These are phyloP conservation scores for Alosa alosa DNA, from an alignment of 2,113 vertebrate species.

Conservation along the genomic window DNA sequence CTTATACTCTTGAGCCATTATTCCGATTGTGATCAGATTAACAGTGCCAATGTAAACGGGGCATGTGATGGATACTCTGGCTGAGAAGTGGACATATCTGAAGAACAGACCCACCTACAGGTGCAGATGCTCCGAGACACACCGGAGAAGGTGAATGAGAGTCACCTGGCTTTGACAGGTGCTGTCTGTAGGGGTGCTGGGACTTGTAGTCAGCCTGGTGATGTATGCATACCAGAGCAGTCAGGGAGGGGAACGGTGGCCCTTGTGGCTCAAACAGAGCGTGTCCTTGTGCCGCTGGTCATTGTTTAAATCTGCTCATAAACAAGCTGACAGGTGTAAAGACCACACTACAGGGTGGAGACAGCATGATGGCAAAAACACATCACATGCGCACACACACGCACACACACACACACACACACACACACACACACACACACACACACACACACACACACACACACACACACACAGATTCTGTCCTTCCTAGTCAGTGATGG, in stretches of 20 bases:
- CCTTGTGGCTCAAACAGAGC: background rate
- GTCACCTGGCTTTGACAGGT: background rate
- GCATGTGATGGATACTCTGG: too few species aligned
- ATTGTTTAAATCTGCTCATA: constrained; percentile 6
- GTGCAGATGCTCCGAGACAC: too few species aligned
- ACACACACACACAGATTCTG: background rate
- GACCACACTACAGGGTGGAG: background rate
- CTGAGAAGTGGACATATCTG: too few species aligned
- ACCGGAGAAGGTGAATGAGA: too few species aligned
- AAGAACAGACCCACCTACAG: too few species aligned
- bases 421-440: background rate
- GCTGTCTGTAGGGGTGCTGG: background rate
- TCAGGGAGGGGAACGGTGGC: background rate
- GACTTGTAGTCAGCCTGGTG: background rate
- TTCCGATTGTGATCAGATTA: too few species aligned
- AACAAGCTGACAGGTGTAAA: constrained; percentile 15
- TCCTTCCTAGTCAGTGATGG: background rate
- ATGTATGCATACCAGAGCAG: background rate
- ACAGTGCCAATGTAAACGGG: too few species aligned
- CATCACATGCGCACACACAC: background rate
- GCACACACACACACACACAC: background rate
- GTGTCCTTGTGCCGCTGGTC: constrained; percentile 19
- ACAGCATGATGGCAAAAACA: background rate
- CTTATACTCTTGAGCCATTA: too few species aligned
- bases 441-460: too few species aligned